phyloP scores from a whole-genome alignment of 2,113 vertebrate genomes.

The Hippocampus guttulatus region DNA sequence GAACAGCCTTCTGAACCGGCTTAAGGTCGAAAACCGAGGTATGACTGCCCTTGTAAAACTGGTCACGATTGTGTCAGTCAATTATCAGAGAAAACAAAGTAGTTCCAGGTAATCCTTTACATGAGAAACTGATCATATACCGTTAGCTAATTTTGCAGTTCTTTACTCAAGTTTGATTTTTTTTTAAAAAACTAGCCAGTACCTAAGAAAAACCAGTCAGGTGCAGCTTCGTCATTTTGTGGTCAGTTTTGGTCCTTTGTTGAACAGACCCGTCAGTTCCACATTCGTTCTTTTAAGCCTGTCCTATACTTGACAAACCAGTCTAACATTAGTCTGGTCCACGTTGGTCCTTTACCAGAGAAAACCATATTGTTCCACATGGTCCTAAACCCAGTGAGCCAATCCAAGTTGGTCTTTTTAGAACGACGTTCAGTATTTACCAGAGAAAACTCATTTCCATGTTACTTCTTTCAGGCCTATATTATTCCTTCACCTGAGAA shows the following conservation, averaged over 20 bases:
- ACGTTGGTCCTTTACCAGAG: background rate
- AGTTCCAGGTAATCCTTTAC: slow-evolving; percentile 14
- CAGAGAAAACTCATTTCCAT: slow-evolving; percentile 2
- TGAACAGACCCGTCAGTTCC: background rate
- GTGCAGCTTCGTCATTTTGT: too few species aligned
- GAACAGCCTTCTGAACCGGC: too few species aligned
- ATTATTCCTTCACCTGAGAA: slow-evolving; percentile 14
- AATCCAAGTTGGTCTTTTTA: background rate
- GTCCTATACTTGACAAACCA: slow-evolving; percentile 80
- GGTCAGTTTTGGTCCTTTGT: slow-evolving; percentile 10
- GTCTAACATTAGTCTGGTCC: slow-evolving; percentile 74
- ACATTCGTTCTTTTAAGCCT: background rate
- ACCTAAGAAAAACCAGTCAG: slow-evolving; percentile 25
- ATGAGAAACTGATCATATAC: slow-evolving; percentile 46
- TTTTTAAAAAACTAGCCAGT: too few species aligned
- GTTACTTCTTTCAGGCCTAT: background rate
- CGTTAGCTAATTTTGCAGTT: too few species aligned
- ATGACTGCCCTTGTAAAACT: background rate
- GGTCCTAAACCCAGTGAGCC: background rate
- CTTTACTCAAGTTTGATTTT: background rate
- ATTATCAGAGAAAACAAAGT: background rate
- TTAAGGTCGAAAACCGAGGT: too few species aligned
- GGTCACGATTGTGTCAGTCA: background rate
- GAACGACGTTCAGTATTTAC: slow-evolving; percentile 13
- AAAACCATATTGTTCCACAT: too few species aligned